Conservation (phyloP, 2,888 invertebrate genomes). For the Sialis lutaria region DNA sequence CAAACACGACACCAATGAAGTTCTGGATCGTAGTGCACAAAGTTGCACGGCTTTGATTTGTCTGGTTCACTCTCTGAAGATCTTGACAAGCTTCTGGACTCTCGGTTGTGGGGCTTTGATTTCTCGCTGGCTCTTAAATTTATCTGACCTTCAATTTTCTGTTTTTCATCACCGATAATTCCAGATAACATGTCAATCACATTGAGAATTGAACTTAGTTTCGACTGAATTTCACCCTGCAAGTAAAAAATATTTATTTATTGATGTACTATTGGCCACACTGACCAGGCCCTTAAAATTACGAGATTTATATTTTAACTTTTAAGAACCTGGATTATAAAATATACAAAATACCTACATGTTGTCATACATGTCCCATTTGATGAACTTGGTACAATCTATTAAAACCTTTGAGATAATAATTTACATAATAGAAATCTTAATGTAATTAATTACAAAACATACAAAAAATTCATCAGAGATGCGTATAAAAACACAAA, state of each 20-base stretch:
- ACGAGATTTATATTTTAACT: too few relatives aligned
- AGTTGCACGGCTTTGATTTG: slow-evolving; percentile 42
- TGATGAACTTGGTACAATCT: too few relatives aligned
- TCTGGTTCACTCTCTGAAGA: slow-evolving; percentile 21
- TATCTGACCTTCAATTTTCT: slow-evolving; percentile 3
- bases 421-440: too few relatives aligned
- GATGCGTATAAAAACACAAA: too few relatives aligned
- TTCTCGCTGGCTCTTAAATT: slow-evolving; percentile 4
- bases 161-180: slow-evolving; percentile 56
- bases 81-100: slow-evolving; percentile 15
- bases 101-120: background rate
- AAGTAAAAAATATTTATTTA: slow-evolving; percentile 13
- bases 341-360: too few relatives aligned
- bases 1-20: slow-evolving; percentile 82
- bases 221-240: slow-evolving; percentile 61
- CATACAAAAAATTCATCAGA: too few relatives aligned
- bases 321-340: too few relatives aligned
- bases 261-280: too few relatives aligned
- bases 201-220: slow-evolving; percentile 67
- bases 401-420: too few relatives aligned
- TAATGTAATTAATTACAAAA: too few relatives aligned
- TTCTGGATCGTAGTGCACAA: slow-evolving; percentile 75
- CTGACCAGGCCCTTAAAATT: too few relatives aligned
- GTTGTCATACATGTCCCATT: too few relatives aligned
- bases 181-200: slow-evolving; percentile 77